These are phyloP conservation scores for Morpho deidamia DNA, from an alignment of 2,888 invertebrate species.

Conservation along the genomic window DNA sequence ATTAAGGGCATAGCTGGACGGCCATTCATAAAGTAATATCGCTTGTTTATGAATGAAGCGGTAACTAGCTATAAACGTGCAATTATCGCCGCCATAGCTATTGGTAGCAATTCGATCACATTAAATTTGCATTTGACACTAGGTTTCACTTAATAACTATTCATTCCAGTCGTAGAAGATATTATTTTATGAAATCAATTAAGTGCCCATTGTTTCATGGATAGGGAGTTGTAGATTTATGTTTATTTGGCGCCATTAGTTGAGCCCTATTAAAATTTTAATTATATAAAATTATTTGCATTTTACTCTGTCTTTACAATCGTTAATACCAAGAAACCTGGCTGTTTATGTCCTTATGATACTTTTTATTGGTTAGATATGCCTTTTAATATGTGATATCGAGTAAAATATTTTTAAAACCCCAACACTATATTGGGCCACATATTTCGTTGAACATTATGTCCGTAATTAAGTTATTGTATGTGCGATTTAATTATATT, in stretches of 20 bases:
- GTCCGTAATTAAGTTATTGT: slow-evolving; percentile 28
- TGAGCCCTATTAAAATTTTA: slow-evolving; percentile 9
- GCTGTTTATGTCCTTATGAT: background rate
- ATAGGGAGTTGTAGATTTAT: slow-evolving; percentile 42
- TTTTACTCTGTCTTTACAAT: no score
- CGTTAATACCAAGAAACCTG: no score
- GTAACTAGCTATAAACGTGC: slow-evolving; percentile 48
- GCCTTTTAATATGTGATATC: background rate
- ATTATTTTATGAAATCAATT: slow-evolving; percentile 49
- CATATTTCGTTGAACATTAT: slow-evolving; percentile 12
- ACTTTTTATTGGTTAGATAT: background rate
- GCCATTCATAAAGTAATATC: slow-evolving; percentile 68
- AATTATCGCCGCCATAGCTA: slow-evolving; percentile 63
- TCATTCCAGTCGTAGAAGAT: slow-evolving; percentile 24
- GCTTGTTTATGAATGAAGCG: slow-evolving; percentile 73
- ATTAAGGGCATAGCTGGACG: slow-evolving; percentile 55
- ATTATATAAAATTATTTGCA: no score
- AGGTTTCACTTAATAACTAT: slow-evolving; percentile 27
- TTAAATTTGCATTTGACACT: slow-evolving; percentile 55
- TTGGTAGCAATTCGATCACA: slow-evolving; percentile 46
- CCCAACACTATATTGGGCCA: slow-evolving; percentile 7
- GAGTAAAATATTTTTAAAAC: background rate
- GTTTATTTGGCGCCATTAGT: slow-evolving; percentile 42
- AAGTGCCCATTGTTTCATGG: slow-evolving; percentile 54
- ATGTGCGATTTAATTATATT: slow-evolving; percentile 24